A percentile compares a stretch with the other conserved stretches of the same genome.
These are phyloP conservation scores for Hypsibius dujardini DNA, from an alignment of 1,140 invertebrate species.

Conservation along the genomic window DNA sequence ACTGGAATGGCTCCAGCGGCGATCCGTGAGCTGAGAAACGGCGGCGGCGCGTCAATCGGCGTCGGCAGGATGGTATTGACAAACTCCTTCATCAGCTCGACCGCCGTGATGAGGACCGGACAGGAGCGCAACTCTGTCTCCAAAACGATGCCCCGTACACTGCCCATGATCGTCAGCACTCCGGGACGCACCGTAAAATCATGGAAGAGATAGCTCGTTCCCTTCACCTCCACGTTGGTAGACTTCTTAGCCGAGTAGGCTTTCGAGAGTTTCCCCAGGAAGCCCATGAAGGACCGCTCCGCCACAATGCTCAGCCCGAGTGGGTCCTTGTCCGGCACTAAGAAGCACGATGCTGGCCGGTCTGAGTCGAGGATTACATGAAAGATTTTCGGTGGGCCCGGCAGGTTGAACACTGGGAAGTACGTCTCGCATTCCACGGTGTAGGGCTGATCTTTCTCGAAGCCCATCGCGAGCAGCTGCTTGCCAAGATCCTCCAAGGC, in stretches of 20 bases:
- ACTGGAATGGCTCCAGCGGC: not conserved
- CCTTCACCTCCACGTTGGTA: not conserved
- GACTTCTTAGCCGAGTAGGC: not conserved
- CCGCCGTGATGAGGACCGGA: not conserved
- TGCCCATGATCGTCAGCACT: not conserved
- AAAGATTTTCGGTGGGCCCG: not conserved
- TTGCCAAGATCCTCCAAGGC: not conserved
- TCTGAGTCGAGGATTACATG: not conserved
- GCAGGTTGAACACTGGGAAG: not conserved
- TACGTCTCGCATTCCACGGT: constrained; percentile 6
- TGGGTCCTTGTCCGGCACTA: not conserved
- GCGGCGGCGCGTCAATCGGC: not conserved
- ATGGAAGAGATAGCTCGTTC: not conserved
- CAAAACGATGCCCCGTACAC: not conserved
- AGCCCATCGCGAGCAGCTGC: not conserved
- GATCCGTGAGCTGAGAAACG: not conserved
- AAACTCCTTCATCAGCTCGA: constrained; percentile 14
- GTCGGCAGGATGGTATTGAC: not conserved
- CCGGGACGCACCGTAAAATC: not conserved
- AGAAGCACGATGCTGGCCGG: constrained; percentile 8
- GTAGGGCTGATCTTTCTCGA: constrained; percentile 8
- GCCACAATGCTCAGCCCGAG: not conserved
- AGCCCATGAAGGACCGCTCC: constrained; percentile 2
- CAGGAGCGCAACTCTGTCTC: constrained; percentile 9
- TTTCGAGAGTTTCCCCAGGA: not conserved